Conservation (phyloP, 2,888 invertebrate species). For the Pristionchus mayeri region DNA sequence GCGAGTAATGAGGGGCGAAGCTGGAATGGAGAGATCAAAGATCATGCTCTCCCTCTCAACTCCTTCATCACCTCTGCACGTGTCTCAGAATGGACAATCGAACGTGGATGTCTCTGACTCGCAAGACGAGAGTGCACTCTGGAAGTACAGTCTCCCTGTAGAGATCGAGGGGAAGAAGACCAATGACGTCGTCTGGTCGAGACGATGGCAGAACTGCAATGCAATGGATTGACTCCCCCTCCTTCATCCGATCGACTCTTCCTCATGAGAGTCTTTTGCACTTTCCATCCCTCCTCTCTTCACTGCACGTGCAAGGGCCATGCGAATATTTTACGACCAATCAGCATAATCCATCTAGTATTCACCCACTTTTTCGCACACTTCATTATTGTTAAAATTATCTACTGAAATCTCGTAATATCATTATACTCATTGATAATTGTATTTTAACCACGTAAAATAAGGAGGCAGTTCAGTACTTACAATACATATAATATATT, state of each 20-base stretch:
- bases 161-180: conserved; percentile 46
- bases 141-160: conserved; percentile 23
- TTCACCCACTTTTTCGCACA: not conserved
- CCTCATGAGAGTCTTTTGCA: not conserved
- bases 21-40: not conserved
- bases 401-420: too few species aligned
- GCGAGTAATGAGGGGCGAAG: conserved; percentile 28
- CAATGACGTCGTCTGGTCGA: not conserved
- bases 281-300: not conserved
- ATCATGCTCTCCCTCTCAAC: not conserved
- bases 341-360: too few species aligned
- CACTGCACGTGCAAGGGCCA: too few species aligned
- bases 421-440: not conserved
- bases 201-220: conserved; percentile 19
- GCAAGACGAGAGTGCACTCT: conserved; percentile 35
- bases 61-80: not conserved
- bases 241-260: not conserved
- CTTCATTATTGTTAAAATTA: too few species aligned
- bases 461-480: too few species aligned
- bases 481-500: too few species aligned
- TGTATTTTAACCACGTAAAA: too few species aligned
- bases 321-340: too few species aligned
- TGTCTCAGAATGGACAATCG: conserved; percentile 36
- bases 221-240: not conserved
- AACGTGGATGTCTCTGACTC: conserved; percentile 41